These are phyloP conservation scores for Rhyacophila evoluta DNA, from an alignment of 2,888 invertebrate genomes.

Conservation along the genomic window DNA sequence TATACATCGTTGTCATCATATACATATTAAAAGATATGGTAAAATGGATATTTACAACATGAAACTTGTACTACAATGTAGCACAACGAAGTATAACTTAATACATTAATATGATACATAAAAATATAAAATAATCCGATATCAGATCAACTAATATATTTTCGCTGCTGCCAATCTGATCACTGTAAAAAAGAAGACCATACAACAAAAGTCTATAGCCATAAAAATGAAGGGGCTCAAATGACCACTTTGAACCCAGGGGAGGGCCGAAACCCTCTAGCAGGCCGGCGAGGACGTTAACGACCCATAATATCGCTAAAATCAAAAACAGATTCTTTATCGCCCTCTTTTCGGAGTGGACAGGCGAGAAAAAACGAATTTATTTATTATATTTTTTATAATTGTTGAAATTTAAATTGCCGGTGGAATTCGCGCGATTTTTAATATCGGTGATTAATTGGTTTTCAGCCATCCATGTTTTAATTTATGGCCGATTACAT, in stretches of 20 bases:
- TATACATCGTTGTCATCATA: no score
- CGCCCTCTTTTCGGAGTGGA: neutral
- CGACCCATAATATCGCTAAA: neutral
- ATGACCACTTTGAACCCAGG: neutral
- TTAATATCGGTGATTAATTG: neutral
- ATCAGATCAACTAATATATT: no score
- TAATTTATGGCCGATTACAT: no score
- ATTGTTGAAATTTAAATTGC: neutral
- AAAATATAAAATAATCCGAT: no score
- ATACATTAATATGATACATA: no score
- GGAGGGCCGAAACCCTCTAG: neutral
- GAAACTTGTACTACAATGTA: no score
- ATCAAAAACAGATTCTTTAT: slow-evolving; percentile 20
- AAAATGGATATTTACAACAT: no score
- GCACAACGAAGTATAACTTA: no score
- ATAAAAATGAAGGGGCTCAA: neutral
- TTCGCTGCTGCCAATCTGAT: no score
- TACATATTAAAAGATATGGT: no score
- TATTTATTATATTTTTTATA: neutral
- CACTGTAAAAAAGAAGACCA: neutral
- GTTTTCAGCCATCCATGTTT: no score
- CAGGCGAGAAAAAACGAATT: neutral
- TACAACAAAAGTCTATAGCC: neutral
- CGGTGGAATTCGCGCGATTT: neutral
- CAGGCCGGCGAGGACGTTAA: neutral